Evolutionary conservation across 2,113 vertebrate genomes (phyloP), one percentile per base, ranked within the genome.

Genomic region (Caretta caretta): DNA sequence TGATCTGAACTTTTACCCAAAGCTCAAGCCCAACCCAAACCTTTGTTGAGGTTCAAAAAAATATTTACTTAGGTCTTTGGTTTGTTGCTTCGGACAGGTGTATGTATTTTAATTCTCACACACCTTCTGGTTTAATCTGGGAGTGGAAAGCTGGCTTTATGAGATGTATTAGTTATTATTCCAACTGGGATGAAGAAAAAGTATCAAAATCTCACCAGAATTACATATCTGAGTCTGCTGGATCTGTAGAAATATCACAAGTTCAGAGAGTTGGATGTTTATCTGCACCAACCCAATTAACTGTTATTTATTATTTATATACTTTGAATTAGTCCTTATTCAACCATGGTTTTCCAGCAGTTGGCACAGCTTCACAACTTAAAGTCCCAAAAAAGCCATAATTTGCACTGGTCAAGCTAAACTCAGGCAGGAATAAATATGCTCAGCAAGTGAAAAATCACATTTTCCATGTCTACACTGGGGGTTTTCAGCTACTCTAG

Each of bases 331-430:
- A 49, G 75, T 49, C 90, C 49, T n/a, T 31, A 78, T 83, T 95
- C 83, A 86, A 76, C 38, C 86, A 2, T 3, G 38, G 51, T 72
- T 1, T 95, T 93, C 88, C 88, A 89, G 91, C 93, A 93, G 87
- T 75, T 83, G 90, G 22, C 51, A 50, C 48, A 91, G 84, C 76
- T 90, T 49, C n/a, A 80, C 12, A 35, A 62, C 29, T 62, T 31
- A 17, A 51, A 69, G 35, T 76, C 72, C 72, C 72, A 10, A 13
- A 46, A 76, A 46, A 76, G 38, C 12, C n/a, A 17, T n/a, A 38
- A 49, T 16, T 35, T 19, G 48, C 49, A 50, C 31, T 51, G 49
- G 29, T 51, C 10, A 80, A 92, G 80, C 85, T 92, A 93, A 96
- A 90, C 50, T 27, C 75, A 76, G 86, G 69, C 19, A 75, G n/a